Conservation (phyloP, 1,140 invertebrate genomes). For the Matsumurasca onukii region DNA sequence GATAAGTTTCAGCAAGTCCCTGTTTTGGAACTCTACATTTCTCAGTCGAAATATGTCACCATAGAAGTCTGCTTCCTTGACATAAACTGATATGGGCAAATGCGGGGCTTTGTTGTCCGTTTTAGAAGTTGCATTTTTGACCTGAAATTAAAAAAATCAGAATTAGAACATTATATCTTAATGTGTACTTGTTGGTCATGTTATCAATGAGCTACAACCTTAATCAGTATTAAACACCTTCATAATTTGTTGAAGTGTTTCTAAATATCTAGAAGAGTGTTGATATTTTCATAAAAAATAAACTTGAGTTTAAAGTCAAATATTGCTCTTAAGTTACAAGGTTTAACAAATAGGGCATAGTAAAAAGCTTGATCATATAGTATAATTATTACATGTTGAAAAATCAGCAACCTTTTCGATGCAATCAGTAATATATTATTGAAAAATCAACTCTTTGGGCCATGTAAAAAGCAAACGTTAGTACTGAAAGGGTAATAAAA, state of each 20-base stretch:
- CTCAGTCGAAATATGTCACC: not conserved
- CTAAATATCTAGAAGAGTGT: not conserved
- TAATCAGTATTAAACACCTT: not conserved
- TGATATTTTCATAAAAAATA: not conserved
- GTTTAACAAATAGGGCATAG: too few species aligned
- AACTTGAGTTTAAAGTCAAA: not conserved
- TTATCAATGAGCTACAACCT: not conserved
- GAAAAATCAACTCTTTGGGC: too few species aligned
- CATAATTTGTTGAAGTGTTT: not conserved
- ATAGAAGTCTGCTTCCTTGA: conserved; percentile 4
- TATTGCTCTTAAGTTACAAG: not conserved
- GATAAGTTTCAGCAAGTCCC: not conserved
- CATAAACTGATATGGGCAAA: not conserved
- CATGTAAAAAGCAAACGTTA: too few species aligned
- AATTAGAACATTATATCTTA: not conserved
- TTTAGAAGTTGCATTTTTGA: not conserved
- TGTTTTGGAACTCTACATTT: not conserved
- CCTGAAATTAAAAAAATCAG: not conserved
- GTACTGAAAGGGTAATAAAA: too few species aligned
- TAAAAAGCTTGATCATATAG: too few species aligned
- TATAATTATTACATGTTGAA: too few species aligned
- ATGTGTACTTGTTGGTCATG: not conserved
- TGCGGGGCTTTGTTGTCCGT: conserved; percentile 5
- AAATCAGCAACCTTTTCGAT: too few species aligned
- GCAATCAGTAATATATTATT: too few species aligned